Evolutionary conservation across 2,797 vertebrate species (phyloP).

Genomic region (Coilia nasus): DNA sequence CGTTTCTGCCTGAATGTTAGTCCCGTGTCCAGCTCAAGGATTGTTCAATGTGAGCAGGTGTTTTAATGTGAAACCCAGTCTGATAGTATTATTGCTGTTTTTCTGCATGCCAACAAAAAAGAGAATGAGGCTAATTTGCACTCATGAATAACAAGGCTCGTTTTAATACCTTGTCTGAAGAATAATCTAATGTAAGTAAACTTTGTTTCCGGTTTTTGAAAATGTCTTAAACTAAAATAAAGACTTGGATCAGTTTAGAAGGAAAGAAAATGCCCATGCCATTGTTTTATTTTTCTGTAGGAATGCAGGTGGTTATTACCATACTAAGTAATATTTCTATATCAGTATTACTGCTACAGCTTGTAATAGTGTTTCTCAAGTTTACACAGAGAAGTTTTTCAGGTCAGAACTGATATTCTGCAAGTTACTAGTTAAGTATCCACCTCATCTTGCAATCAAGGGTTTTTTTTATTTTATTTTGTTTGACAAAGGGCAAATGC

Average conservation of each 20-base stretch:
- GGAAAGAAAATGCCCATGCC: not conserved
- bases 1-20: conserved; percentile 37
- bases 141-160: conserved; percentile 47
- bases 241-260: conserved; percentile 6
- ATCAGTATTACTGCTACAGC: too few species aligned
- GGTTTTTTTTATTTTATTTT: too few species aligned
- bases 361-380: too few species aligned
- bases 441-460: too few species aligned
- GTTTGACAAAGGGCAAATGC: too few species aligned
- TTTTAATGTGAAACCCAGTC: not conserved
- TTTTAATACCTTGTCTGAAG: conserved; percentile 39
- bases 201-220: not conserved
- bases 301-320: too few species aligned
- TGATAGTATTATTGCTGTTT: conserved; percentile 50
- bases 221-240: not conserved
- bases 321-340: too few species aligned
- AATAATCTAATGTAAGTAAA: conserved; percentile 27
- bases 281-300: not conserved
- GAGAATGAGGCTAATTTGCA: conserved; percentile 66
- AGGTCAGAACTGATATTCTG: too few species aligned
- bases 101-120: conserved; percentile 79
- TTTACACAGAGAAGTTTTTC: too few species aligned
- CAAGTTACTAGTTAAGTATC: too few species aligned
- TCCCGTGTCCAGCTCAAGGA: conserved; percentile 50
- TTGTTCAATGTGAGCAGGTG: conserved; percentile 37